phyloP scores from a whole-genome alignment of 2,888 invertebrate species.

The Limnephilus marmoratus region DNA sequence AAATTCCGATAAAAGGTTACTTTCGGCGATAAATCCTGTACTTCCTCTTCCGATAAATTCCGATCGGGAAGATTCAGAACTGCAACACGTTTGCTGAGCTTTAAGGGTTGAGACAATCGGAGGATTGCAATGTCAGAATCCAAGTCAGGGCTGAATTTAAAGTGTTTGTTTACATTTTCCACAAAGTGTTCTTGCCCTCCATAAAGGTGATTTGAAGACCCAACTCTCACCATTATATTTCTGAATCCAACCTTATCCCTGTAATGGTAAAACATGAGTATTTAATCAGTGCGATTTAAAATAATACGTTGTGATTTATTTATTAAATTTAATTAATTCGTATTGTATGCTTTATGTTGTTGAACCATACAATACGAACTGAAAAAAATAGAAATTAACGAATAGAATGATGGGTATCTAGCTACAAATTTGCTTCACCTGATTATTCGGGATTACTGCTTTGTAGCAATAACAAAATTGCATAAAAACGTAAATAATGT shows the following conservation, averaged over 20 bases:
- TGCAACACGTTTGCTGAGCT: not conserved
- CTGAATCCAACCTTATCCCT: not conserved
- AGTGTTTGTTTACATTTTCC: slow-evolving; percentile 1
- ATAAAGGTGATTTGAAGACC: not conserved
- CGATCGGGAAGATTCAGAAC: not conserved
- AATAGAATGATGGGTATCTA: no score
- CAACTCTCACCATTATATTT: not conserved
- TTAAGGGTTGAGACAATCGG: not conserved
- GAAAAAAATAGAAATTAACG: no score
- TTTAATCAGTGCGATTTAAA: not conserved
- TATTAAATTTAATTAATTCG: no score
- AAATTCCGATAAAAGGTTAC: no score
- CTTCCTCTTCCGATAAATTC: not conserved
- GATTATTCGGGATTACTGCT: no score
- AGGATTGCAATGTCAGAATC: slow-evolving; percentile 18
- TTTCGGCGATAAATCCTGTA: no score
- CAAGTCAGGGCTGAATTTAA: not conserved
- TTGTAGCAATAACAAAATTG: no score
- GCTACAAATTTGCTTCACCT: no score
- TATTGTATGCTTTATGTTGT: no score
- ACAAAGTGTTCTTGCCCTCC: not conserved
- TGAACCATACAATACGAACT: no score
- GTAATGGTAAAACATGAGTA: not conserved
- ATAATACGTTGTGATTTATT: not conserved
- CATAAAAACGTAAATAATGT: no score